These are phyloP conservation scores for Cetoscarus ocellatus DNA, from an alignment of 2,797 vertebrate species.

Conservation along the genomic window DNA sequence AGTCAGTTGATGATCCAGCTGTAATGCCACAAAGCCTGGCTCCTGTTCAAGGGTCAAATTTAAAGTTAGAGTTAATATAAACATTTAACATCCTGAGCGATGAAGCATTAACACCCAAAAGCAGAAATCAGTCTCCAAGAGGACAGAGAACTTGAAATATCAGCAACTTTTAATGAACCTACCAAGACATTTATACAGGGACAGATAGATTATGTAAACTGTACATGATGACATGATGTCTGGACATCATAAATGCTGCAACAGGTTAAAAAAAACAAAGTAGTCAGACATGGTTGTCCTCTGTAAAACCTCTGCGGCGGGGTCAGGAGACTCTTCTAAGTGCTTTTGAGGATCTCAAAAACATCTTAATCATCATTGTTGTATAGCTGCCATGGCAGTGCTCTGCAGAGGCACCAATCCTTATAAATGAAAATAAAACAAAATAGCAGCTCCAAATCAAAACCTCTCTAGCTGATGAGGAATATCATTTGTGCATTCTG, in stretches of 20 bases:
- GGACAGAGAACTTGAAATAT: constrained; percentile 44
- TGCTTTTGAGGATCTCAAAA: background rate
- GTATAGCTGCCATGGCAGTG: constrained; percentile 49
- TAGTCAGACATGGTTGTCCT: background rate
- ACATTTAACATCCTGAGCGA: background rate
- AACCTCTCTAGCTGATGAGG: constrained; percentile 5
- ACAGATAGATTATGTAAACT: constrained; percentile 58
- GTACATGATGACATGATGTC: constrained; percentile 56
- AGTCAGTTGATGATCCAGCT: background rate
- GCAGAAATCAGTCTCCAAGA: background rate
- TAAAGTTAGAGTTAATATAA: background rate
- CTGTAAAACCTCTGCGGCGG: background rate
- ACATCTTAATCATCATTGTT: background rate
- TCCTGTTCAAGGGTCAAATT: background rate
- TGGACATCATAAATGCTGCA: constrained; percentile 58
- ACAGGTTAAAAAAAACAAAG: constrained; percentile 2
- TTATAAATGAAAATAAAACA: background rate
- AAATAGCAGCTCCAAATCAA: constrained; percentile 4
- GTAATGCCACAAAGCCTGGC: background rate
- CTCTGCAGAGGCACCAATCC: background rate
- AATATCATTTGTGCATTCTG: no score
- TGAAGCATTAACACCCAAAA: background rate
- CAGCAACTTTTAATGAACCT: constrained; percentile 67
- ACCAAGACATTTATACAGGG: constrained; percentile 73
- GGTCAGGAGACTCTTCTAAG: background rate